phyloP scores from a whole-genome alignment of 1,140 invertebrate genomes.

The Ostrea denselamellosa region DNA sequence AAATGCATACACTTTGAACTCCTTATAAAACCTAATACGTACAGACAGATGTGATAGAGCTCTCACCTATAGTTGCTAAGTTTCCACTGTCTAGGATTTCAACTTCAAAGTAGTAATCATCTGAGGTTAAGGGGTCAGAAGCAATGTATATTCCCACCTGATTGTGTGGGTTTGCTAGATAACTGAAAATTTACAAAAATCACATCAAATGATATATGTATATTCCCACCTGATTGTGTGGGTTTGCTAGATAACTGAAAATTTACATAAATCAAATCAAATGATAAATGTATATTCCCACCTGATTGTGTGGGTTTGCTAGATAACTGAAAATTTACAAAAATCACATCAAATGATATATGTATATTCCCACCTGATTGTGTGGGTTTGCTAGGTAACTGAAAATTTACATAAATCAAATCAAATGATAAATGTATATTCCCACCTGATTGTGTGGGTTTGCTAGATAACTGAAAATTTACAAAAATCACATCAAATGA shows the following conservation, averaged over 20 bases:
- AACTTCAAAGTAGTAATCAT: slow-evolving; percentile 80
- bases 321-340: slow-evolving; percentile 70
- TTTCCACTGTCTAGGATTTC: slow-evolving; percentile 79
- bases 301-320: slow-evolving; percentile 72
- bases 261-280: slow-evolving; percentile 35
- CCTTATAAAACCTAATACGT: too few species aligned
- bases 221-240: slow-evolving; percentile 75
- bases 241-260: slow-evolving; percentile 75
- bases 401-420: too few species aligned
- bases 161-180: slow-evolving; percentile 72
- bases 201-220: slow-evolving; percentile 70
- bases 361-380: too few species aligned
- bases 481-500: not conserved
- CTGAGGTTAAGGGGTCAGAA: slow-evolving; percentile 74
- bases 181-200: slow-evolving; percentile 67
- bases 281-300: slow-evolving; percentile 79
- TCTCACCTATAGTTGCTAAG: slow-evolving; percentile 73
- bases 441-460: slow-evolving; percentile 77
- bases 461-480: slow-evolving; percentile 71
- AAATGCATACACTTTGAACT: too few species aligned
- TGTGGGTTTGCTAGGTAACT: too few species aligned
- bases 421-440: slow-evolving; percentile 78
- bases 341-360: not conserved
- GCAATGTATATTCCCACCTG: slow-evolving; percentile 78
- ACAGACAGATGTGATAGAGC: too few species aligned